Percentiles rank a stretch among this genome's conserved stretches.
Conservation (phyloP, 2,797 vertebrate genomes). For the Falco berigora region DNA sequence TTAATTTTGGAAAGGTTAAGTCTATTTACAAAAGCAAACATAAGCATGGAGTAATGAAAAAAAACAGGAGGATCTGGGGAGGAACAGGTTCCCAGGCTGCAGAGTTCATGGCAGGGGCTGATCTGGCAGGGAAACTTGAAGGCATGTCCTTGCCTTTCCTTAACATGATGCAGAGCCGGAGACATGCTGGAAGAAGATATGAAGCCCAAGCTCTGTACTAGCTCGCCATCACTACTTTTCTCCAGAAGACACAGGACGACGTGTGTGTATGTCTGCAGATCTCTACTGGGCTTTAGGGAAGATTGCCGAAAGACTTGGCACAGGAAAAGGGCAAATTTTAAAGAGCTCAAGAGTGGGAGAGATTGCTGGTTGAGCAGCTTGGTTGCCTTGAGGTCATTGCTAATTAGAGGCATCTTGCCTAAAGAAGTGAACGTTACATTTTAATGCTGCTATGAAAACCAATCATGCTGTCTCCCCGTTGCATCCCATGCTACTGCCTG, state of each 20-base stretch:
- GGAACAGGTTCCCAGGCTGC: not conserved
- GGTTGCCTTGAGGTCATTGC: slow-evolving; percentile 46
- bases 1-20: slow-evolving; percentile 63
- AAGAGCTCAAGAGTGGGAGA: slow-evolving; percentile 1
- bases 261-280: not conserved
- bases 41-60: not conserved
- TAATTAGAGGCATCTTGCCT: slow-evolving; percentile 50
- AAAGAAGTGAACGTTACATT: slow-evolving; percentile 36
- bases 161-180: not conserved
- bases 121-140: not conserved
- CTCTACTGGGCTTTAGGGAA: not conserved
- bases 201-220: not conserved
- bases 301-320: slow-evolving; percentile 7
- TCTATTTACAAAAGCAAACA: slow-evolving; percentile 44
- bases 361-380: slow-evolving; percentile 42
- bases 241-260: not conserved
- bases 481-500: not conserved
- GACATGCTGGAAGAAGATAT: rapidly evolving
- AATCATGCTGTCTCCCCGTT: not conserved
- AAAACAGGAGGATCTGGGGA: not conserved
- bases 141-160: not conserved
- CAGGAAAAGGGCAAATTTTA: slow-evolving; percentile 49
- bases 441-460: not conserved
- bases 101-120: not conserved
- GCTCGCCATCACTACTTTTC: not conserved